These are phyloP conservation scores for Deroptyus accipitrinus DNA, from an alignment of 2,113 vertebrate genomes.

Conservation along the genomic window DNA sequence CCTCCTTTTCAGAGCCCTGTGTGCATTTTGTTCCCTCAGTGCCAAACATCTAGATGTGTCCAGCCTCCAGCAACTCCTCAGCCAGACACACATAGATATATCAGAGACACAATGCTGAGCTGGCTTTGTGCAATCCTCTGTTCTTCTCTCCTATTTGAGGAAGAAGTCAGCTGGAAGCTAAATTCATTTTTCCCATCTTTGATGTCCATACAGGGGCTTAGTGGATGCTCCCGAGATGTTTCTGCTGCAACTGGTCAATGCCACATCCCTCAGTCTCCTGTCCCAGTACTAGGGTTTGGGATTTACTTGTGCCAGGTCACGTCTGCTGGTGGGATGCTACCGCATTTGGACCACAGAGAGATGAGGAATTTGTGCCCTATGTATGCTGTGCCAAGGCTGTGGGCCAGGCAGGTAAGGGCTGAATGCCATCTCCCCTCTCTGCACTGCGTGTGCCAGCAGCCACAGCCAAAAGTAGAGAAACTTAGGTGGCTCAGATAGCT, in stretches of 20 bases:
- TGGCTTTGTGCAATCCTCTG: background rate
- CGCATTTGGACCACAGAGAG: accelerated
- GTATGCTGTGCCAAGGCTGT: background rate
- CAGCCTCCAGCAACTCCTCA: background rate
- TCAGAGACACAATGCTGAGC: background rate
- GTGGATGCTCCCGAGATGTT: background rate
- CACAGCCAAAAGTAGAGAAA: background rate
- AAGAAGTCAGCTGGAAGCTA: background rate
- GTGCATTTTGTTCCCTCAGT: background rate
- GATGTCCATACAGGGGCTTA: background rate
- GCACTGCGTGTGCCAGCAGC: background rate
- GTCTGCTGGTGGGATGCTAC: background rate
- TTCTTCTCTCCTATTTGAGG: background rate
- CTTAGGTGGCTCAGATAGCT: background rate
- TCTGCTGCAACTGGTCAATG: background rate
- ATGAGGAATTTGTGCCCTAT: background rate
- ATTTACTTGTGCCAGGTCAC: background rate
- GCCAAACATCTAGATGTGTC: background rate
- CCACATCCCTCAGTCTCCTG: background rate
- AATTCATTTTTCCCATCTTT: background rate
- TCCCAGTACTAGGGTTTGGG: background rate
- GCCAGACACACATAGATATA: background rate
- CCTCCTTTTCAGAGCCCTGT: background rate
- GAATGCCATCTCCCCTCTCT: background rate
- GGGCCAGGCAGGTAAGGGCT: background rate